Conservation (phyloP, 2,797 vertebrate species). For the Knipowitschia caucasica region DNA sequence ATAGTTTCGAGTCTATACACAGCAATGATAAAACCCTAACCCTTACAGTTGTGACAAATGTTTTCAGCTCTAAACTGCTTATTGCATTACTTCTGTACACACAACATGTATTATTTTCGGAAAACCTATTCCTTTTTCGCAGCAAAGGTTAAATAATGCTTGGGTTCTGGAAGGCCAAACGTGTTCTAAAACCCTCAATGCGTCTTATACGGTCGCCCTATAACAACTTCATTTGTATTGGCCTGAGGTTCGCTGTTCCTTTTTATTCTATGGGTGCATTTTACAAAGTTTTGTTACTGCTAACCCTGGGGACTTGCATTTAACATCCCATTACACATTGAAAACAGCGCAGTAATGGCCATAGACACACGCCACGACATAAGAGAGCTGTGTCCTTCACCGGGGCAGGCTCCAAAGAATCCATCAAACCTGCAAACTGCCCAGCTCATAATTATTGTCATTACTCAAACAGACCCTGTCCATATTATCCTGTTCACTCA, state of each 20-base stretch:
- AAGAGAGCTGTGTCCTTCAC: constrained; percentile 54
- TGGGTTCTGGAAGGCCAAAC: not conserved
- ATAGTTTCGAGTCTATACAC: no score
- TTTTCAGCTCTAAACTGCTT: no score
- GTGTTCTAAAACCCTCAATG: not conserved
- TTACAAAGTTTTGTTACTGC: constrained; percentile 44
- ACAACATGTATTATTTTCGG: no score
- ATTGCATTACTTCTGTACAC: no score
- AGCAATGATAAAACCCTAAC: no score
- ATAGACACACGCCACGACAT: constrained; percentile 14
- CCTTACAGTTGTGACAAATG: no score
- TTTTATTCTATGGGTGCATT: constrained; percentile 32
- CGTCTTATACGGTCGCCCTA: not conserved
- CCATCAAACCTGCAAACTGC: constrained; percentile 58
- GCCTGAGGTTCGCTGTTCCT: constrained; percentile 5
- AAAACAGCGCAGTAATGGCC: constrained; percentile 49
- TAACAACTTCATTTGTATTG: constrained; percentile 3
- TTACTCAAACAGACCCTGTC: constrained; percentile 65
- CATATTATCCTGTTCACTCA: constrained; percentile 52
- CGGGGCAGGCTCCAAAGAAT: constrained; percentile 46
- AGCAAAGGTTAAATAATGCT: constrained; percentile 2
- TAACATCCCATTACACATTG: constrained; percentile 63
- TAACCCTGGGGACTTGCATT: constrained; percentile 55
- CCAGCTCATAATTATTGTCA: constrained; percentile 71
- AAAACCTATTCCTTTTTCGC: not conserved